phyloP scores from a whole-genome alignment of 2,113 vertebrate species.

The Amazona guildingii region DNA sequence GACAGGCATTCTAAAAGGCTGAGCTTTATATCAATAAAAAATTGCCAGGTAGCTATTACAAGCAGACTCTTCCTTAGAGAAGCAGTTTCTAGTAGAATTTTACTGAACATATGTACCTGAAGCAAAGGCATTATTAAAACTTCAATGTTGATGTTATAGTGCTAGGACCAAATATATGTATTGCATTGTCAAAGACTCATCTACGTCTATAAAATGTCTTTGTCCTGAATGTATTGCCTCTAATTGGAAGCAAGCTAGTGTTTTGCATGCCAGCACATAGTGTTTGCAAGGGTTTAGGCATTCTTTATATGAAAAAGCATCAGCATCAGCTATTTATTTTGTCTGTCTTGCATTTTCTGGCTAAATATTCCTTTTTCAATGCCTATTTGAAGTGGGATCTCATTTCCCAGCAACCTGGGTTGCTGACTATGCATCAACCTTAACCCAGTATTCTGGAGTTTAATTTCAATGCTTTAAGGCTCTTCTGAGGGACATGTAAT shows the following conservation, averaged over 20 bases:
- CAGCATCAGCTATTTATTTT: background rate
- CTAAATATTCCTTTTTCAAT: background rate
- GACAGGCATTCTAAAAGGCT: background rate
- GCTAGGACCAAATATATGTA: constrained; percentile 2
- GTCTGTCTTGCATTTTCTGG: background rate
- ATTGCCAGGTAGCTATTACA: background rate
- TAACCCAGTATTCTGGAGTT: background rate
- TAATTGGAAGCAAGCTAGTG: background rate
- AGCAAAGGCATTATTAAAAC: constrained; percentile 56
- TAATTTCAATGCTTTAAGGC: background rate
- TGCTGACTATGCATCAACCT: background rate
- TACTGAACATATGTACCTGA: constrained; percentile 36
- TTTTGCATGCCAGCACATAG: background rate
- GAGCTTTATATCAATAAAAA: background rate
- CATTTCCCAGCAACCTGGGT: background rate
- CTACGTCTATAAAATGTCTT: background rate
- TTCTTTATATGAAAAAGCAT: background rate
- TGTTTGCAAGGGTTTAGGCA: background rate
- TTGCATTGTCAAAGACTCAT: background rate
- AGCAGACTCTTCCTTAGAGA: constrained; percentile 1
- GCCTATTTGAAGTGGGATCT: background rate
- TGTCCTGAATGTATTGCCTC: background rate
- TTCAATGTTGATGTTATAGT: constrained; percentile 61
- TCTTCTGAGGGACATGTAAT: background rate
- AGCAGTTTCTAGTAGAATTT: constrained; percentile 54